Percentiles rank a stretch among this genome's conserved stretches.
phyloP scores from a whole-genome alignment of 1,140 invertebrate species.

The Cheumatopsyche charites region DNA sequence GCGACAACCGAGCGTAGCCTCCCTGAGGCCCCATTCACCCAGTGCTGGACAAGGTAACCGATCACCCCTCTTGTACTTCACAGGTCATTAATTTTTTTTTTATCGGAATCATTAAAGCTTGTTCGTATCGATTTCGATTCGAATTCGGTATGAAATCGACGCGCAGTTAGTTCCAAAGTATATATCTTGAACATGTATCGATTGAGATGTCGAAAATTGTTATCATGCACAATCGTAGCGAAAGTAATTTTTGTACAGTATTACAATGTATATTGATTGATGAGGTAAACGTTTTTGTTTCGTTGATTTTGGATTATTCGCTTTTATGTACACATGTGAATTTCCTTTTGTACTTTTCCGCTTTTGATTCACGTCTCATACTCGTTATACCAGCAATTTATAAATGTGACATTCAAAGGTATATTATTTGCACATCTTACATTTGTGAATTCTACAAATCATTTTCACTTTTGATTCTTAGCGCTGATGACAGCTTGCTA shows the following conservation, averaged over 20 bases:
- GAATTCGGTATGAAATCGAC: no score
- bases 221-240: no score
- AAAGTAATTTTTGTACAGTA: no score
- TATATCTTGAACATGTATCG: no score
- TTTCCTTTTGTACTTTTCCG: background rate
- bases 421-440: constrained; percentile 1
- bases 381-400: background rate
- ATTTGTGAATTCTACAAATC: constrained; percentile 22
- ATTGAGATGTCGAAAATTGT: no score
- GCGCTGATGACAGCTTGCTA: constrained; percentile 50
- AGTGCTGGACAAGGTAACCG: constrained; percentile 72
- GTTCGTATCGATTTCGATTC: no score
- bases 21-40: constrained; percentile 79
- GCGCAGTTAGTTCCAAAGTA: no score
- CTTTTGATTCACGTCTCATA: background rate
- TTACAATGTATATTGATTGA: background rate
- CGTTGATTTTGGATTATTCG: background rate
- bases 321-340: constrained; percentile 7
- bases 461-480: constrained; percentile 49
- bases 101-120: background rate
- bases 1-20: constrained; percentile 81
- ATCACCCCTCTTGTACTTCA: background rate
- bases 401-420: background rate
- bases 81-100: background rate
- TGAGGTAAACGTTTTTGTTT: background rate